Evolutionary conservation across 1,140 invertebrate species (phyloP), one percentile per base, ranked within the genome.

Genomic region (Formica selysi): DNA sequence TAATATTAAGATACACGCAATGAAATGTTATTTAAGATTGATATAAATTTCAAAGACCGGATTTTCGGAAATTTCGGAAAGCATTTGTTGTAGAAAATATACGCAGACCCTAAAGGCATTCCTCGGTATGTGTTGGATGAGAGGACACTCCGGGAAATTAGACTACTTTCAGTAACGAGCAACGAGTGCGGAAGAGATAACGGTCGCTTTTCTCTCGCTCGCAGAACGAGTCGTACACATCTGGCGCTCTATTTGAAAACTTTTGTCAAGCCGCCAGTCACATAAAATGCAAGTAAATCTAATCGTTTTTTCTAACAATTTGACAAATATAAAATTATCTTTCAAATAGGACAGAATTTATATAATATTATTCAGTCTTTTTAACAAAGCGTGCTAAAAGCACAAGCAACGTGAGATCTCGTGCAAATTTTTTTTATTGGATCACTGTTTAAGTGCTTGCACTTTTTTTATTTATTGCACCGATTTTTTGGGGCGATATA

Each of bases 81-180:
- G 26, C 79, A 16, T 70, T 70, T 70, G 54, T 51, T 41, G 19
- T 26, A 13, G 54, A 7, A 11, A 70, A 67, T 22, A 1, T 2
- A 8, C n/a, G 19, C 38, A 80, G 29, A 65, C 16, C 26, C 32
- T 19, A 3, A 26, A 19, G 78, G 70, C 57, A 70, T 51, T 51
- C 38, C 64, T 22, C 36, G 22, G 22, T 22, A 22, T 22, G 65
- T 59, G 36, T 32, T 26, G 79, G 38, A 83, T 19, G 38, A 73
- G 29, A 51, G 48, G 19, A 83, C 79, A 74, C 79, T 83, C 54
- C 73, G 79, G 54, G 73, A 83, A 83, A 83, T 83, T 74, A 83
- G 79, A 83, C 68, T 73, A 73, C 79, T 83, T 74, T 83, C 68
- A 26, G 51, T 81, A 22, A 22, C 22, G 22, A 22, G 22, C 22